Evolutionary conservation across 2,113 vertebrate species (phyloP).

Genomic region (Sinocyclocheilus anophthalmus): DNA sequence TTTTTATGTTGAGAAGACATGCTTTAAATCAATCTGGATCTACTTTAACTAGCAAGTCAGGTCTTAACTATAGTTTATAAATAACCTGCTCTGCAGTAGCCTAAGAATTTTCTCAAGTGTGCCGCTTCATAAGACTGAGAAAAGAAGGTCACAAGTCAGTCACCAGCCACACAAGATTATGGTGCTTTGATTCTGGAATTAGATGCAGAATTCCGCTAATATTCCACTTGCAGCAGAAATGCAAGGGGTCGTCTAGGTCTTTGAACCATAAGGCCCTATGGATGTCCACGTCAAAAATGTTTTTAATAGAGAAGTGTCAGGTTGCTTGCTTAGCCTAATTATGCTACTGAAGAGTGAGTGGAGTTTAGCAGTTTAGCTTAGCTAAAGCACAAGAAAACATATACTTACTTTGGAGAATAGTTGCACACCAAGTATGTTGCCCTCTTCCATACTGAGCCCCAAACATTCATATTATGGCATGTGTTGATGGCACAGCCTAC

Average conservation of each 20-base stretch:
- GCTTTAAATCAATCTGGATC: slow-evolving; percentile 4
- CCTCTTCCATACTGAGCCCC: slow-evolving; percentile 93
- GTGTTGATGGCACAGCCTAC: slow-evolving; percentile 95
- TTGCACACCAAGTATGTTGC: slow-evolving; percentile 98
- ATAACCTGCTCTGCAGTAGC: background rate
- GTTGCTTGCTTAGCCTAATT: slow-evolving; percentile 18
- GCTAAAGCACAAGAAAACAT: background rate
- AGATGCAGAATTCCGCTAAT: slow-evolving; percentile 46
- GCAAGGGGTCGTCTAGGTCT: slow-evolving; percentile 56
- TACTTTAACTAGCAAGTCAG: background rate
- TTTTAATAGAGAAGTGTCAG: slow-evolving; percentile 43
- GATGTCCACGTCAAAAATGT: slow-evolving; percentile 17
- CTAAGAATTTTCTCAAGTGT: slow-evolving; percentile 33
- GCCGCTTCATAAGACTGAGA: slow-evolving; percentile 57
- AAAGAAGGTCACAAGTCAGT: slow-evolving; percentile 64
- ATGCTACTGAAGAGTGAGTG: background rate
- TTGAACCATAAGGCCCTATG: slow-evolving; percentile 47
- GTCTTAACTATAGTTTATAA: background rate
- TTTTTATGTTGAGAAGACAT: background rate
- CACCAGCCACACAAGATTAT: slow-evolving; percentile 24
- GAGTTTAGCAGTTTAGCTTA: no score
- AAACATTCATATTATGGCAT: slow-evolving; percentile 97
- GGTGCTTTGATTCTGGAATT: slow-evolving; percentile 59
- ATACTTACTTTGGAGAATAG: slow-evolving; percentile 98
- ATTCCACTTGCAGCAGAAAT: slow-evolving; percentile 43